Percentiles rank a stretch among this genome's conserved stretches.
phyloP scores from a whole-genome alignment of 2,888 invertebrate species.

The Adelognathus sp. region DNA sequence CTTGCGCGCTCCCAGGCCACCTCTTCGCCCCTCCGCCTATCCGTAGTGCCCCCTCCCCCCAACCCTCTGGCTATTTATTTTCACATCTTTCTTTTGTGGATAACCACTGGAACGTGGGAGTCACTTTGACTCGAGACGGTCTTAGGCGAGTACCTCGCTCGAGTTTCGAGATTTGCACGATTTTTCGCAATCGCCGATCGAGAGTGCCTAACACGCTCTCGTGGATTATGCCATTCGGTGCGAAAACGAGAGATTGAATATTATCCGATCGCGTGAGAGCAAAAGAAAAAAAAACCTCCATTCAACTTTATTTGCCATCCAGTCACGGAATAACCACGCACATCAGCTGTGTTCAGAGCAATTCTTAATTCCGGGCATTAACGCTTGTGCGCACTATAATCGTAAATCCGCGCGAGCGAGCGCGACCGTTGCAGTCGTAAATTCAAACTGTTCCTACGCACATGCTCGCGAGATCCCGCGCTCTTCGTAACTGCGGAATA shows the following conservation, averaged over 20 bases:
- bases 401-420: constrained; percentile 63
- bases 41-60: constrained; percentile 37
- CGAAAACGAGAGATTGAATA: background rate
- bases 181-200: constrained; percentile 45
- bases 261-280: background rate
- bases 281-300: background rate
- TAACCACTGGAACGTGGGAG: constrained; percentile 57
- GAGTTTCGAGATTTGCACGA: constrained; percentile 39
- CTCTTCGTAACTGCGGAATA: constrained; percentile 37
- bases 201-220: background rate
- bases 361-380: constrained; percentile 39
- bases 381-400: constrained; percentile 60
- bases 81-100: constrained; percentile 49
- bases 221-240: constrained; percentile 11
- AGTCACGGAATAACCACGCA: background rate
- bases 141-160: too few species aligned
- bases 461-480: constrained; percentile 28
- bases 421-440: constrained; percentile 59
- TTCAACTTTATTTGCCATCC: constrained; percentile 6
- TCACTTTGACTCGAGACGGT: constrained; percentile 35
- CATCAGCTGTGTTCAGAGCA: background rate
- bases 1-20: constrained; percentile 45
- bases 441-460: constrained; percentile 66
- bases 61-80: constrained; percentile 60
- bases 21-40: constrained; percentile 21